Conservation (phyloP, 2,113 vertebrate species). For the Sander vitreus region DNA sequence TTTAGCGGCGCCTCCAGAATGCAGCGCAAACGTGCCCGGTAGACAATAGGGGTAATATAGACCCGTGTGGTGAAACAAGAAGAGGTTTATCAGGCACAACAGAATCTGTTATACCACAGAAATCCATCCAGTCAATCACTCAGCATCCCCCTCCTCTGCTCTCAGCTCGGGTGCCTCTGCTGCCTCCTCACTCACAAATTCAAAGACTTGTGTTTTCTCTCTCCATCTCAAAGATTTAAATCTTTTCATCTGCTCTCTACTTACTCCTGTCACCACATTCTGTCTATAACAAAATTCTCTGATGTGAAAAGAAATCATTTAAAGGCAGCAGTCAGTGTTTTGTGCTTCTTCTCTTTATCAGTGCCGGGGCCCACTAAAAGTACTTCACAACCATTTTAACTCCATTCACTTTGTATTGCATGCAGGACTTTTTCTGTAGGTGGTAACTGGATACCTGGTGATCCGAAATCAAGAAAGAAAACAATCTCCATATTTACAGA, state of each 20-base stretch:
- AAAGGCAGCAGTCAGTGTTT: constrained; percentile 7
- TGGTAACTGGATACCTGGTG: constrained; percentile 21
- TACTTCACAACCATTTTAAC: constrained; percentile 18
- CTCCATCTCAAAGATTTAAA: constrained; percentile 43
- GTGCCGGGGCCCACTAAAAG: not conserved
- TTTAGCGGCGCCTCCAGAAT: no score
- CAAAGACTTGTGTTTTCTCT: constrained; percentile 37
- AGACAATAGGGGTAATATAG: not conserved
- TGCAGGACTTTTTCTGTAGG: constrained; percentile 3
- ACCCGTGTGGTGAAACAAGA: not conserved
- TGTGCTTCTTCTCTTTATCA: constrained; percentile 35
- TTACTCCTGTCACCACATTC: constrained; percentile 25
- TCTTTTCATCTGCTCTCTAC: constrained; percentile 35
- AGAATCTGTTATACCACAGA: constrained; percentile 25
- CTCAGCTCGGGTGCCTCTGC: constrained; percentile 1
- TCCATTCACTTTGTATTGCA: not conserved
- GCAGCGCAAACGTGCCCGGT: no score
- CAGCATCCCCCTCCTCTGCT: constrained; percentile 39
- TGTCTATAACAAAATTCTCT: constrained; percentile 30
- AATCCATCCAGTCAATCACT: constrained; percentile 47
- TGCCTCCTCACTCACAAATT: constrained; percentile 36
- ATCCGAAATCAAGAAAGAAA: not conserved
- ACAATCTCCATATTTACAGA: not conserved
- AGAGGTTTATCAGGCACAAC: constrained; percentile 17
- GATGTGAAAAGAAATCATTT: no score